phyloP scores from a whole-genome alignment of 2,888 invertebrate genomes.

The Aproaerema taeniolella region DNA sequence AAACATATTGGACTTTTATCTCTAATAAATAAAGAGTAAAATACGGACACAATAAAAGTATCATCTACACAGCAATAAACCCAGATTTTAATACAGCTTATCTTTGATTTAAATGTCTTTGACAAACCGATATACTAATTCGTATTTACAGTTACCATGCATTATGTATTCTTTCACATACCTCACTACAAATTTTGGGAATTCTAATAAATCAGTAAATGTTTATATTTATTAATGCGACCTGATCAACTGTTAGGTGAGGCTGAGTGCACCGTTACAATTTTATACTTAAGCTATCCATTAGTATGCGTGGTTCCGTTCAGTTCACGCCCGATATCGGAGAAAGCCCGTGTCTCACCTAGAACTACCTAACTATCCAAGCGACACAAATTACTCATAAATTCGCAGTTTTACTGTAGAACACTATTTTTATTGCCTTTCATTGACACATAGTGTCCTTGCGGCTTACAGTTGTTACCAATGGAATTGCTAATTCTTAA shows the following conservation, averaged over 20 bases:
- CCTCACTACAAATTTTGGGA: conserved; percentile 37
- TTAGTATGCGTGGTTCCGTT: conserved; percentile 65
- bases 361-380: conserved; percentile 47
- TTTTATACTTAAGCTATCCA: conserved; percentile 60
- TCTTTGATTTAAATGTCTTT: conserved; percentile 16
- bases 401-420: conserved; percentile 51
- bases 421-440: conserved; percentile 43
- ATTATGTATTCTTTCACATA: conserved; percentile 55
- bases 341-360: conserved; percentile 64
- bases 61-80: conserved; percentile 11
- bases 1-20: conserved; percentile 23
- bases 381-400: conserved; percentile 53
- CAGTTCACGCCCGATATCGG: conserved; percentile 49
- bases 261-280: conserved; percentile 65
- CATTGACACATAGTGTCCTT: conserved; percentile 43
- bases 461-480: conserved; percentile 44
- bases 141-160: conserved; percentile 51
- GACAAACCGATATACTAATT: conserved; percentile 35
- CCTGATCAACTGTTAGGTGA: conserved; percentile 38
- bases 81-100: conserved; percentile 16
- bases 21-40: conserved; percentile 24
- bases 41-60: conserved; percentile 24
- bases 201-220: conserved; percentile 65
- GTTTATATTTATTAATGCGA: conserved; percentile 59
- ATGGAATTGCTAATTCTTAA: conserved; percentile 42